Base-by-base conservation (phyloP, 2,113 vertebrate species). In the Opisthocomus hoazin region DNA sequence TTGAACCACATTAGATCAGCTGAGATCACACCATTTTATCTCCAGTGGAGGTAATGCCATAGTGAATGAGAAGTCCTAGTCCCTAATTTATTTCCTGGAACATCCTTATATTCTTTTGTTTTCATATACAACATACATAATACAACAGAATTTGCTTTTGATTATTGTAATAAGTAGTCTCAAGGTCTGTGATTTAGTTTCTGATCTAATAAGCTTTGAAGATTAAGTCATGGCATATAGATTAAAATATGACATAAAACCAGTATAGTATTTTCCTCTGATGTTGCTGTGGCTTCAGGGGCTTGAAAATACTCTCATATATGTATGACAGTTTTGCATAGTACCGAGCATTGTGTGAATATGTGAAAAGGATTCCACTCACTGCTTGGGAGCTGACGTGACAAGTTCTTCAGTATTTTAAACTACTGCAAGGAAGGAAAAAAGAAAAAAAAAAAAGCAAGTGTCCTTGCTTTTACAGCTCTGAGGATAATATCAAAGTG, bases 61-160 rank as follows among this genome's bases (percentile, higher is more conserved):
- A 79, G 54, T 90, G 70, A 88, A 57, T 57, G 45, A 88, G 63
- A 61, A 85, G 36, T 75, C 50, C 11, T 69, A 63, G 39, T 8
- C 34, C 10, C 17, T 53, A 12, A 57, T 95, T 94, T 96, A 10
- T 86, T 70, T 88, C 23, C 34, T 94, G 74, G 63, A 90, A 61
- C 30, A 58, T 63, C 69, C 39, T 79, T 77, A 9, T 22, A 18
- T 68, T 94, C 39, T 61, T 79, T 80, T 64, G 20, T 89, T 90
- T 89, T 84, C 70, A 85, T 94, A 84, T 54, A 83, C 90, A 85
- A 39, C 70, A 85, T 94, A 84, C 58, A 83, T 91, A 85, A 39
- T 73, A 15, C 12, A 66, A 19, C 9, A 63, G 79, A 90, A 71
- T 87, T 80, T 83, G 69, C 45, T 94, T 91, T 79, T 94, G 74